Evolutionary conservation across 2,797 vertebrate genomes (phyloP).

Genomic region (Diplodus puntazzo): DNA sequence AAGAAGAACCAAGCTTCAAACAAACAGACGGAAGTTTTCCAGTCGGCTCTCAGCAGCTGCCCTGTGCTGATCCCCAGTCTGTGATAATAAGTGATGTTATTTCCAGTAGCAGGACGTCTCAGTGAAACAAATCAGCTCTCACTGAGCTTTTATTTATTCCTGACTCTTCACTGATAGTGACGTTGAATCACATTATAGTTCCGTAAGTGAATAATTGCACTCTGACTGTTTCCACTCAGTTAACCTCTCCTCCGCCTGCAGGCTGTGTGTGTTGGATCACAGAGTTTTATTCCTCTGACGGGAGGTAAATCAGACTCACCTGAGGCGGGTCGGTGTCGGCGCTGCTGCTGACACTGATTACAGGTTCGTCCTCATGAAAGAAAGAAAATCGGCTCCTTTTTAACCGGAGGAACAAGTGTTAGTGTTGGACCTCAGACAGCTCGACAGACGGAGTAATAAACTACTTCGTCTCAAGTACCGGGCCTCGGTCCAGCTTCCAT

Average conservation of each 20-base stretch:
- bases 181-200: neutral
- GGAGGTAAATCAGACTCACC: constrained; percentile 8
- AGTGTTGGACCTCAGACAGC: too few relatives aligned
- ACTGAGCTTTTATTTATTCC: neutral
- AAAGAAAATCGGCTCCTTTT: neutral
- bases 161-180: neutral
- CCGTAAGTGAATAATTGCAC: neutral
- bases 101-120: neutral
- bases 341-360: neutral
- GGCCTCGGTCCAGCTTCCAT: too few relatives aligned
- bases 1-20: too few relatives aligned
- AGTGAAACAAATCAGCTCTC: neutral
- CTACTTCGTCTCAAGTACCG: too few relatives aligned
- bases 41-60: too few relatives aligned
- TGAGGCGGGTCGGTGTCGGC: neutral
- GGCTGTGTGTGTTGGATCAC: neutral
- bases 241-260: neutral
- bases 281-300: neutral
- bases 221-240: neutral
- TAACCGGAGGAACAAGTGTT: too few relatives aligned
- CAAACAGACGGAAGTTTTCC: too few relatives aligned
- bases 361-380: neutral
- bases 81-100: neutral
- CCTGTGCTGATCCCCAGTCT: too few relatives aligned
- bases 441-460: too few relatives aligned